Evolutionary conservation across 1,140 invertebrate genomes (phyloP).

Genomic region (Pararge aegeria): DNA sequence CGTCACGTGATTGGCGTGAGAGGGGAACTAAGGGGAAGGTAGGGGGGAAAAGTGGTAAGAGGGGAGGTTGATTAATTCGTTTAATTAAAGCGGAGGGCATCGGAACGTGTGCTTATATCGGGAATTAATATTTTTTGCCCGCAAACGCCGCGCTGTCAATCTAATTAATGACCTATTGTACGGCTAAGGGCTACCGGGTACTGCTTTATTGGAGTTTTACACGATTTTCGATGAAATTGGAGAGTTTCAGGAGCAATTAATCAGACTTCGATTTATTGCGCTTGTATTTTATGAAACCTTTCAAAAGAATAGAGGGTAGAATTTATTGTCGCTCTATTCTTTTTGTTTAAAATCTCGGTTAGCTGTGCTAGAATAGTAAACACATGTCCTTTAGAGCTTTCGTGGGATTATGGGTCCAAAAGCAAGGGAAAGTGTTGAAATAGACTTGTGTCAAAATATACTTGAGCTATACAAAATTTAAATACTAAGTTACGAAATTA

Average conservation of each 20-base stretch:
- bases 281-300: background rate
- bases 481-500: too few species aligned
- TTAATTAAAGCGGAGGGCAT: constrained; percentile 40
- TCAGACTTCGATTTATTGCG: constrained; percentile 8
- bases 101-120: constrained; percentile 34
- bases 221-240: constrained; percentile 21
- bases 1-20: constrained; percentile 32
- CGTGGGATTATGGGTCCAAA: too few species aligned
- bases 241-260: constrained; percentile 19
- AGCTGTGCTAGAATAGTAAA: too few species aligned
- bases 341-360: too few species aligned
- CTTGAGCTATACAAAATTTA: too few species aligned
- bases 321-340: background rate
- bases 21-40: background rate
- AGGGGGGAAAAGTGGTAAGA: background rate
- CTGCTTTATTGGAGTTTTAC: constrained; percentile 28
- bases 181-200: constrained; percentile 25
- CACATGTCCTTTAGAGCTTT: too few species aligned
- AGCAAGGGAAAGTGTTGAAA: too few species aligned
- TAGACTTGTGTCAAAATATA: too few species aligned
- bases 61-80: constrained; percentile 39
- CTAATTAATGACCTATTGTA: constrained; percentile 38
- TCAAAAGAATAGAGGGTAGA: background rate
- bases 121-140: constrained; percentile 36
- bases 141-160: constrained; percentile 30